phyloP scores from a whole-genome alignment of 2,113 vertebrate genomes.

The Mellivora capensis region DNA sequence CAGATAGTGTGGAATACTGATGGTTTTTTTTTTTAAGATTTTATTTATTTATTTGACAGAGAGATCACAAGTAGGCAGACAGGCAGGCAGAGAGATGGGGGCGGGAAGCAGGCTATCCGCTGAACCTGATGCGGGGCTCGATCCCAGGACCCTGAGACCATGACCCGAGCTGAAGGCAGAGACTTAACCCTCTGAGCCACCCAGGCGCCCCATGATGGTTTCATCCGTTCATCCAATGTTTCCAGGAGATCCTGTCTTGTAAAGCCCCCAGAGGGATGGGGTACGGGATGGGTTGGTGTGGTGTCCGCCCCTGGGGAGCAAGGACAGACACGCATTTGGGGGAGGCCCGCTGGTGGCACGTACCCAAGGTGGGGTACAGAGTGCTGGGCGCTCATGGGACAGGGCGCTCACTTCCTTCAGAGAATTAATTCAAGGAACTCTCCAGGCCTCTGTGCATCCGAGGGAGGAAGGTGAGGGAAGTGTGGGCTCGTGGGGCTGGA shows the following conservation, averaged over 20 bases:
- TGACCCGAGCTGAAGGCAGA: no score
- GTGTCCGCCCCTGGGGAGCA: background rate
- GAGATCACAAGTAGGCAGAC: no score
- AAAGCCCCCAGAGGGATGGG: background rate
- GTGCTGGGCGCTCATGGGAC: accelerated
- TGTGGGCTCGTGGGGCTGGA: background rate
- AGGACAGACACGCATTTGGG: background rate
- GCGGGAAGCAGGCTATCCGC: no score
- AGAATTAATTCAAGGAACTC: background rate
- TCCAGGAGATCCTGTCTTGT: background rate
- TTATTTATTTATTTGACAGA: no score
- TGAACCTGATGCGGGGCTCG: no score
- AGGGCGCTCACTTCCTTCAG: accelerated
- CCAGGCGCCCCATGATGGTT: background rate
- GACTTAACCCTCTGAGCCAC: no score
- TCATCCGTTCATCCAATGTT: background rate
- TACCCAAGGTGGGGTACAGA: background rate
- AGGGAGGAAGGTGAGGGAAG: background rate
- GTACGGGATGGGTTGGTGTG: background rate
- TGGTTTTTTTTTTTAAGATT: background rate
- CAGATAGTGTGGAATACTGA: accelerated
- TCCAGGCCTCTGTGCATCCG: no score
- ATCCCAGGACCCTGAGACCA: no score
- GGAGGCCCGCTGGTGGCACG: background rate
- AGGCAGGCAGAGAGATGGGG: no score